Evolutionary conservation across 2,797 vertebrate genomes (phyloP), one percentile per base, ranked within the genome.

Genomic region (Enteromius paludinosus): DNA sequence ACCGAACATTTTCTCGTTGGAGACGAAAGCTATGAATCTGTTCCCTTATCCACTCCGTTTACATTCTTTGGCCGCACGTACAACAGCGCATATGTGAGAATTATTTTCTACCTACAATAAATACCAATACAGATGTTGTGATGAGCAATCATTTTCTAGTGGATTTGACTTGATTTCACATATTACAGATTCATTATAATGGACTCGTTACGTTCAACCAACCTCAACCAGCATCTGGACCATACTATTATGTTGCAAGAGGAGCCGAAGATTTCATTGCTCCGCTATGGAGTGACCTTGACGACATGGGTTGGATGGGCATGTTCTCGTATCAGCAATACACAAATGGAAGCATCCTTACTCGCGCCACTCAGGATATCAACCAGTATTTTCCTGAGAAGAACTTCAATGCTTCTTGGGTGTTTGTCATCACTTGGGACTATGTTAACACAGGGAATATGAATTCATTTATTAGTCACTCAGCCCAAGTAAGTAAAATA

Each of bases 351-450:
- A 20, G 4, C 70, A 3, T 80, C 0, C 35, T 70, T 0, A 1
- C 14, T 4, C 17, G 3, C 0, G 66, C 78, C 18, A 61, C 33
- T 20, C 4, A 10, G 7, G 66, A 80, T 7, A 71, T 80, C 18
- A 59, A 45, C 17, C 49, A 28, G 15, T 4, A 28, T 15, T 80
- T 70, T 1, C 52, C 66, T 43, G 20, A 25, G 14, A 11, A 1
- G 1, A 70, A 2, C 5, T 43, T 59, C 35, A 59, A 0, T 30
- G 78, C 66, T 5, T 70, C 66, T 20, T 80, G 49, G 52, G 49
- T 80, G 4, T 71, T 80, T 30, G 49, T 80, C 2, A 23, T 28
- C 66, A 80, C 78, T 12, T 71, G 66, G 78, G 38, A 41, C 38
- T 41, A 8, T 41, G 38, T 41, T 10, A 10, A 8, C 7, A 41